Percentiles rank a stretch among this genome's conserved stretches.
Evolutionary conservation across 2,113 vertebrate species (phyloP).

Genomic region (Anoplopoma fimbria): DNA sequence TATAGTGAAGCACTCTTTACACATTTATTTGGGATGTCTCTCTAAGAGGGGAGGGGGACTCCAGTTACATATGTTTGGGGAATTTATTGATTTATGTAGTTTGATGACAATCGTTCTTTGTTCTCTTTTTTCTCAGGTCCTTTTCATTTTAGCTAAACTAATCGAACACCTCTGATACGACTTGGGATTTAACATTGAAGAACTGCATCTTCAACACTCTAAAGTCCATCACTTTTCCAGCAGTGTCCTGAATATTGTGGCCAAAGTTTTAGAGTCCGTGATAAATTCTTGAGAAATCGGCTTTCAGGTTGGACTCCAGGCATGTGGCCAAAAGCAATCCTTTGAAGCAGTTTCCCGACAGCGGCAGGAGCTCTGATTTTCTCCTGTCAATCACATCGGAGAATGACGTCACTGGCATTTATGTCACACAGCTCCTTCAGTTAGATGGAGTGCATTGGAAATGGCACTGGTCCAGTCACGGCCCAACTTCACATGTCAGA

Average conservation of each 20-base stretch:
- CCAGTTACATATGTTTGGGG: background rate
- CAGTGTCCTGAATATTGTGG: background rate
- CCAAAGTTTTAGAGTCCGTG: constrained; percentile 24
- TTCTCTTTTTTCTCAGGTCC: background rate
- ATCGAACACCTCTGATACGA: no score
- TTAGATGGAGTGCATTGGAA: constrained; percentile 58
- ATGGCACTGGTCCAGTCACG: constrained; percentile 45
- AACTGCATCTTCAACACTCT: background rate
- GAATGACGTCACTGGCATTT: constrained; percentile 59
- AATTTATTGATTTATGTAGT: background rate
- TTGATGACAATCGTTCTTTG: background rate
- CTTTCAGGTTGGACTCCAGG: constrained; percentile 28
- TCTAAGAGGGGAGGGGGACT: no score
- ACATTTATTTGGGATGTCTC: no score
- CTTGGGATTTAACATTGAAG: background rate
- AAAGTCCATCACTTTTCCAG: background rate
- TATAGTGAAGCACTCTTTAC: background rate
- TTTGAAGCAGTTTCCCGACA: constrained; percentile 56
- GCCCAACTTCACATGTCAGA: constrained; percentile 29
- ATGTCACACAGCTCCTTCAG: constrained; percentile 54
- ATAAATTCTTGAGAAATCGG: constrained; percentile 43
- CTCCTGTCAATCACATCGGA: constrained; percentile 49
- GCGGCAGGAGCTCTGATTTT: constrained; percentile 39
- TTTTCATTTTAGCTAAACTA: background rate
- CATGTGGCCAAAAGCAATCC: constrained; percentile 30